Evolutionary conservation across 2,113 vertebrate genomes (phyloP), one percentile per base, ranked within the genome.

Genomic region (Ciconia stormi): DNA sequence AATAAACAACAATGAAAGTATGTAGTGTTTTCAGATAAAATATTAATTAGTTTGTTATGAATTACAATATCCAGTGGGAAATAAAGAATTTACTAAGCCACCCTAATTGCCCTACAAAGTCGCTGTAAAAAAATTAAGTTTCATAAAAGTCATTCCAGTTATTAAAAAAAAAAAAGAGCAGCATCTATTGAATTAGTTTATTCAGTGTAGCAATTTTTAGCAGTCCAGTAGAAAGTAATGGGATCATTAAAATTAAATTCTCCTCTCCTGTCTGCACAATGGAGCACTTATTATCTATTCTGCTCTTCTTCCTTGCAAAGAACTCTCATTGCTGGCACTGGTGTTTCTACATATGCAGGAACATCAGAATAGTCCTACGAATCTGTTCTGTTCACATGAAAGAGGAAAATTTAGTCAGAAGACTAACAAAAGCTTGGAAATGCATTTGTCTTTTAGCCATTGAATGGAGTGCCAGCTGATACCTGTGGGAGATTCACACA

Each of bases 201-300:
- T 93, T 79, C n/a, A 76, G 17, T 32, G 13, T 56, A 78, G 55
- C 46, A 83, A 89, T 66, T 92, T 92, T 88, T 94, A 92, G n/a
- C 42, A 59, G 59, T 52, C 52, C 55, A 89, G 26, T n/a, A 86
- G 50, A 86, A 81, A 86, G 42, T 71, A 95, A 92, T 84, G 67
- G 59, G n/a, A 88, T 92, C 82, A 90, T 97, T 96, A 95, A 92
- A 97, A 88, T 36, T 40, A 77, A 90, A 89, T 94, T 96, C 66
- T 89, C 16, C 30, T 94, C 63, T 94, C 58, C 52, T 55, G 22
- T 86, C 59, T 90, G 47, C 67, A 71, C 85, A 92, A 74, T 63
- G 79, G 50, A 79, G 13, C 52, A 81, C 21, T 87, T 93, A 58
- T 53, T 78, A 89, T 79, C 82, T 82, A 55, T 81, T 78, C 50